Conservation (phyloP, 2,888 invertebrate genomes). For the Nephrotoma guestfalica region DNA sequence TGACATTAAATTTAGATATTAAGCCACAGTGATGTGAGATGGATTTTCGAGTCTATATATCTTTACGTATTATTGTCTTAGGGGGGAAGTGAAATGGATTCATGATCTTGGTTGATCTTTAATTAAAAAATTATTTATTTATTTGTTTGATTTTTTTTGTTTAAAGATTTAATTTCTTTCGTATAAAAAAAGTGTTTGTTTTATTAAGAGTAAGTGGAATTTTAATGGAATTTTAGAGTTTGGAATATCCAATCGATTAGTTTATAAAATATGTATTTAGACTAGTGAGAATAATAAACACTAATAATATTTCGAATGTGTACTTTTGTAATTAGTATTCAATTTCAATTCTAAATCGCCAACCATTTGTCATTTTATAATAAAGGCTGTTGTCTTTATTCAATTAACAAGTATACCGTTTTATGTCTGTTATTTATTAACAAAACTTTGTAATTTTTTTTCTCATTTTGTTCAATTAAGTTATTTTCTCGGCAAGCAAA, state of each 20-base stretch:
- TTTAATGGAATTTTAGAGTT: not conserved
- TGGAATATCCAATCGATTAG: not conserved
- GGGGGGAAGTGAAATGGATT: not conserved
- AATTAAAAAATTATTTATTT: not conserved
- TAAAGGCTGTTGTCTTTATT: too few species aligned
- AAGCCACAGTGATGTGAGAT: not conserved
- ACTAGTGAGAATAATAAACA: not conserved
- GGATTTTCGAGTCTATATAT: not conserved
- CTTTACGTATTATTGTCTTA: not conserved
- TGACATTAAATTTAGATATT: not conserved
- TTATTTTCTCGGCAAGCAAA: too few species aligned
- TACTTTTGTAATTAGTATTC: too few species aligned
- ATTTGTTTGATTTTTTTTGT: not conserved
- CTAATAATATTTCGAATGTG: too few species aligned
- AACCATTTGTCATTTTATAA: too few species aligned
- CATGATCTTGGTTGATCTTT: not conserved
- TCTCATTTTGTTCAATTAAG: too few species aligned
- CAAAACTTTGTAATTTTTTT: too few species aligned
- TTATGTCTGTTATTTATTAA: too few species aligned
- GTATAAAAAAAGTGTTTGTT: not conserved
- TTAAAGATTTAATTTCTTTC: not conserved
- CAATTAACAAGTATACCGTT: too few species aligned
- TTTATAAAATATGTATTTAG: not conserved
- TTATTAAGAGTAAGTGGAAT: not conserved
- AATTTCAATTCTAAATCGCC: too few species aligned